phyloP scores from a whole-genome alignment of 2,113 vertebrate species.

The Dipodomys merriami region DNA sequence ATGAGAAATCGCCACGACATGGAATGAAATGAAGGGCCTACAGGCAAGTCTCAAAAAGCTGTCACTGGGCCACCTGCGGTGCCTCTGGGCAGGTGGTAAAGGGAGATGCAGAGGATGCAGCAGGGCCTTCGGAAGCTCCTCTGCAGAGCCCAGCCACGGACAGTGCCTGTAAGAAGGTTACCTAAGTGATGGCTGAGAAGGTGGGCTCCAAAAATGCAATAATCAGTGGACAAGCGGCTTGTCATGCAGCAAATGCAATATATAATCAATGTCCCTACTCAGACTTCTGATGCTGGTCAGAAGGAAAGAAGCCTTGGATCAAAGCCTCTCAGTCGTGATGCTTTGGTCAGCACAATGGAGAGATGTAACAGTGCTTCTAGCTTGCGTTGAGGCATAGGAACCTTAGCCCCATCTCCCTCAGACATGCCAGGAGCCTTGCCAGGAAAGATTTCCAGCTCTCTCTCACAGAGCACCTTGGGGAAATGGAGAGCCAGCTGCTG shows the following conservation, averaged over 20 bases:
- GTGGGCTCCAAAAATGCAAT: neutral
- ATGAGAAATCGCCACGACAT: neutral
- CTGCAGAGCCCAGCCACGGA: neutral
- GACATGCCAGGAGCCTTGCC: conserved; percentile 32
- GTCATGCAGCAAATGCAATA: conserved; percentile 40
- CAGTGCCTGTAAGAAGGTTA: conserved; percentile 11
- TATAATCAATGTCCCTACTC: conserved; percentile 47
- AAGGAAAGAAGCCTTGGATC: conserved; percentile 51
- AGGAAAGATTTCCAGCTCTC: conserved; percentile 43
- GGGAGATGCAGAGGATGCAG: neutral
- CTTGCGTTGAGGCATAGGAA: conserved; percentile 43
- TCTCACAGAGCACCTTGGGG: conserved; percentile 50
- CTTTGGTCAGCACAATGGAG: conserved; percentile 44
- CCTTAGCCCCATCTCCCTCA: neutral
- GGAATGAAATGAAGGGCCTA: too few relatives aligned
- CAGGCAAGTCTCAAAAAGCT: neutral
- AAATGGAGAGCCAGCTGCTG: conserved; percentile 69
- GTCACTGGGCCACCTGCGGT: neutral
- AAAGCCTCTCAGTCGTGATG: conserved; percentile 35
- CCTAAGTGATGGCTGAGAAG: neutral
- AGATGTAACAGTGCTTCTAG: neutral
- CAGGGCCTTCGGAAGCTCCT: neutral
- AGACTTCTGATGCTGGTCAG: conserved; percentile 41
- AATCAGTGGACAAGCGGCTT: neutral
- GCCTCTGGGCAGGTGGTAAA: neutral